A percentile compares a stretch with the other conserved stretches of the same genome.
phyloP scores from a whole-genome alignment of 2,888 invertebrate genomes.

The Chrysodeixis includens region DNA sequence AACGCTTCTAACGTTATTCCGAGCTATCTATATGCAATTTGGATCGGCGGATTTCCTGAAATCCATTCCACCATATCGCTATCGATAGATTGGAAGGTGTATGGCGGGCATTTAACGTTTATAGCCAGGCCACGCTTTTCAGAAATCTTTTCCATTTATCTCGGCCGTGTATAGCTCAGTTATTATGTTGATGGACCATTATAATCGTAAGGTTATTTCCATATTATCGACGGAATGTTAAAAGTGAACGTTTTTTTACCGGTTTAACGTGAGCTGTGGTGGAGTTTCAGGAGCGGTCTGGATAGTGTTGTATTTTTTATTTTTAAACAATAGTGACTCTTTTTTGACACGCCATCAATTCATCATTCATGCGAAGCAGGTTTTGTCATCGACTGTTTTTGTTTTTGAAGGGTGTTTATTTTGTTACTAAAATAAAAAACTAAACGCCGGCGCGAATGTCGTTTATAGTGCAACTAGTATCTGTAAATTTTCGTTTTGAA shows the following conservation, averaged over 20 bases:
- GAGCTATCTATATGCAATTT: constrained; percentile 24
- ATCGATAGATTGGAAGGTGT: constrained; percentile 19
- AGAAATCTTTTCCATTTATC: constrained; percentile 5
- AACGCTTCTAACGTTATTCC: constrained; percentile 3
- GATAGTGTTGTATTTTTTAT: too few relatives aligned
- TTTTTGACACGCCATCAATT: too few relatives aligned
- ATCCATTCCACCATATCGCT: constrained; percentile 19
- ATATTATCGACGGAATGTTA: background rate
- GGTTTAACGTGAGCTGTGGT: background rate
- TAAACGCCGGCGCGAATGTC: too few relatives aligned
- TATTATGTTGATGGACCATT: constrained; percentile 3
- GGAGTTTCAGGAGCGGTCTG: background rate
- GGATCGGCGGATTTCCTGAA: constrained; percentile 18
- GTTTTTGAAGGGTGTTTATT: too few relatives aligned
- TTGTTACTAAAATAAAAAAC: too few relatives aligned
- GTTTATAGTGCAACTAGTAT: too few relatives aligned
- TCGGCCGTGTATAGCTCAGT: background rate
- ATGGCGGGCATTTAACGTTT: constrained; percentile 21
- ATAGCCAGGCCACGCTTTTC: constrained; percentile 18
- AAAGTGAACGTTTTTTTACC: background rate
- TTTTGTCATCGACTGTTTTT: too few relatives aligned
- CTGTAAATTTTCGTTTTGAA: too few relatives aligned
- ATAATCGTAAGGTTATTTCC: background rate
- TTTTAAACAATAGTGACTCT: too few relatives aligned
- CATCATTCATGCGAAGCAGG: too few relatives aligned